A percentile compares a stretch with the other conserved stretches of the same genome.
These are phyloP conservation scores for Aplidium turbinatum DNA, from an alignment of 23 tunicate genomes.

Conservation along the genomic window DNA sequence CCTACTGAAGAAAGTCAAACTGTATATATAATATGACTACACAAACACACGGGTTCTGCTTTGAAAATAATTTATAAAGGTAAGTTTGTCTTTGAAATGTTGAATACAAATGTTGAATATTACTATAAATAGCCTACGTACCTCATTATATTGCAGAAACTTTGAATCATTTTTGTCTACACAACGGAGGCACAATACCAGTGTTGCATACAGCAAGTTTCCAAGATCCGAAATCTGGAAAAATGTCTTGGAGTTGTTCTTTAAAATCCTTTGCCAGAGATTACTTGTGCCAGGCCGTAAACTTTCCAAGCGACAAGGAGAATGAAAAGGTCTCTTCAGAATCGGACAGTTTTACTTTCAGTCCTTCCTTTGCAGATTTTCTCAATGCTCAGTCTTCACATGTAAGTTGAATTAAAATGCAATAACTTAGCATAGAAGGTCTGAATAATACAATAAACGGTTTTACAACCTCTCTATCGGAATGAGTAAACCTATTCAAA, in stretches of 20 bases:
- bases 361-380: slow-evolving; percentile 15
- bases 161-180: slow-evolving; percentile 53
- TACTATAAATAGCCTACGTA: no score
- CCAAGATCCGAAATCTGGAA: slow-evolving; percentile 1
- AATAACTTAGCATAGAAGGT: neutral
- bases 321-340: neutral
- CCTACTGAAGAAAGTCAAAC: no score
- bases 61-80: no score
- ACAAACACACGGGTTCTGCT: no score
- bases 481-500: neutral
- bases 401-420: neutral
- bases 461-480: no score
- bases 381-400: slow-evolving; percentile 20
- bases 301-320: neutral
- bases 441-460: neutral
- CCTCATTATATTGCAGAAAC: slow-evolving; percentile 49
- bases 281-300: slow-evolving; percentile 4
- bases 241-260: slow-evolving; percentile 26
- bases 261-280: slow-evolving; percentile 11
- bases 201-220: slow-evolving; percentile 19
- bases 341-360: neutral
- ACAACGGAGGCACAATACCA: slow-evolving; percentile 73
- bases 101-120: neutral
- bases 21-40: no score
- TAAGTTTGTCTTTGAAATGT: no score